These are phyloP conservation scores for Aspidiotus destructor DNA, from an alignment of 2,888 invertebrate species.

Conservation along the genomic window DNA sequence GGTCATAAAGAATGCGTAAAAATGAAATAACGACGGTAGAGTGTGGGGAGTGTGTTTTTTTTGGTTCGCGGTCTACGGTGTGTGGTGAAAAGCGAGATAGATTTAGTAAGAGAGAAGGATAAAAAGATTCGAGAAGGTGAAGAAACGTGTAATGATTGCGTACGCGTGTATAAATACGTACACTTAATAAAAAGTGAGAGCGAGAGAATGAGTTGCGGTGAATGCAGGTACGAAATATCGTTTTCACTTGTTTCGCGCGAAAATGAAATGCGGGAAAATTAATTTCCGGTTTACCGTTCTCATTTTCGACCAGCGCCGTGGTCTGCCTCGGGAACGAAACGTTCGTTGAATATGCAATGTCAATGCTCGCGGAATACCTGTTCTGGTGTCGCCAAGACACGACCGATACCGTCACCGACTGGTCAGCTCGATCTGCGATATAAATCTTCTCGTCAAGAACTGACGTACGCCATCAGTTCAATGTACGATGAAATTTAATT, in stretches of 20 bases:
- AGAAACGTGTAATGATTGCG: constrained; percentile 10
- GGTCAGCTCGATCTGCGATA: no score
- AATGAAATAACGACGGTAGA: not conserved
- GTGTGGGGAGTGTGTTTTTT: not conserved
- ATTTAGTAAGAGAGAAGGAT: not conserved
- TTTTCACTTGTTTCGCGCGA: constrained; percentile 32
- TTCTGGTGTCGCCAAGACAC: no score
- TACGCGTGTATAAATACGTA: not conserved
- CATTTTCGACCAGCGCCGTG: no score
- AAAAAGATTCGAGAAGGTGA: constrained; percentile 1
- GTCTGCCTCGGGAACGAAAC: no score
- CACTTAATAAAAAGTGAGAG: not conserved
- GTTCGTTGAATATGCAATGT: no score
- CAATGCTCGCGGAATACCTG: no score
- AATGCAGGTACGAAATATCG: constrained; percentile 10
- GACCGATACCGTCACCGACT: no score
- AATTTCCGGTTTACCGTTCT: constrained; percentile 19
- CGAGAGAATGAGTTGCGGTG: not conserved
- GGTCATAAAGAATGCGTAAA: constrained; percentile 30
- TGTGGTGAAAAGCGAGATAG: not conserved
- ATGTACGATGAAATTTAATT: no score
- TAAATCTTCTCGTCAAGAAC: no score
- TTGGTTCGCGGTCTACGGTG: not conserved
- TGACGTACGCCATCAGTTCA: no score
- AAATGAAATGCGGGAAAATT: constrained; percentile 25